Evolutionary conservation across 2,113 vertebrate species (phyloP).

Genomic region (Hippocampus barbouri): DNA sequence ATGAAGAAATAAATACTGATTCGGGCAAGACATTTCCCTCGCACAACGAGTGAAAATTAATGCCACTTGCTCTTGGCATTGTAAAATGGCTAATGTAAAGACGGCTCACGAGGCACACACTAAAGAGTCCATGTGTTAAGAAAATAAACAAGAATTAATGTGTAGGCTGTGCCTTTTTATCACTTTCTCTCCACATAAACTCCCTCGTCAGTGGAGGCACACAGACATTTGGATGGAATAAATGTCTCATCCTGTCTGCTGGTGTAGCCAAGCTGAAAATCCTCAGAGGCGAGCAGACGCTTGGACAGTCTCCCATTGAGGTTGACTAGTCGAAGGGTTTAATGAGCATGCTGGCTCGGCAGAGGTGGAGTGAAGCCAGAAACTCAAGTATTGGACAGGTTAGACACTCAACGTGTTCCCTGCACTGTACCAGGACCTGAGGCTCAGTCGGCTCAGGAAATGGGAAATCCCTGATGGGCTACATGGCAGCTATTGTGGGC

Average conservation of each 20-base stretch:
- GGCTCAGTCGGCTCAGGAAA: constrained; percentile 25
- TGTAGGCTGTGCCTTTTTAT: constrained; percentile 31
- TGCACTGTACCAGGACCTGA: constrained; percentile 23
- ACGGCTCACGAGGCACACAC: constrained; percentile 42
- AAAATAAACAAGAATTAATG: constrained; percentile 50
- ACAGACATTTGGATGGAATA: constrained; percentile 53
- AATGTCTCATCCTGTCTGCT: constrained; percentile 48
- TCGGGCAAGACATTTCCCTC: neutral
- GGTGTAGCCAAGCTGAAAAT: constrained; percentile 52
- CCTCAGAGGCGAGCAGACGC: constrained; percentile 44
- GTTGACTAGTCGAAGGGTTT: constrained; percentile 51
- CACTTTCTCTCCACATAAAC: constrained; percentile 43
- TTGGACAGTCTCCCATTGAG: constrained; percentile 50
- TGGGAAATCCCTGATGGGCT: constrained; percentile 34
- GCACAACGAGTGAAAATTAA: constrained; percentile 25
- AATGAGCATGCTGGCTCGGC: constrained; percentile 61
- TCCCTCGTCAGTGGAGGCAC: constrained; percentile 23
- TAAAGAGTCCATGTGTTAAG: constrained; percentile 33
- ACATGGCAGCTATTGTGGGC: constrained; percentile 11
- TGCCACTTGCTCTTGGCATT: constrained; percentile 37
- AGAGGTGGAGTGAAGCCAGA: constrained; percentile 37
- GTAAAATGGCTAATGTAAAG: constrained; percentile 32
- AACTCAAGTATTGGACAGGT: constrained; percentile 28
- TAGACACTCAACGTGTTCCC: constrained; percentile 31
- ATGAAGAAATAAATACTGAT: constrained; percentile 3